Evolutionary conservation across 2,113 vertebrate genomes (phyloP), one percentile per base, ranked within the genome.

Genomic region (Suricata suricatta): DNA sequence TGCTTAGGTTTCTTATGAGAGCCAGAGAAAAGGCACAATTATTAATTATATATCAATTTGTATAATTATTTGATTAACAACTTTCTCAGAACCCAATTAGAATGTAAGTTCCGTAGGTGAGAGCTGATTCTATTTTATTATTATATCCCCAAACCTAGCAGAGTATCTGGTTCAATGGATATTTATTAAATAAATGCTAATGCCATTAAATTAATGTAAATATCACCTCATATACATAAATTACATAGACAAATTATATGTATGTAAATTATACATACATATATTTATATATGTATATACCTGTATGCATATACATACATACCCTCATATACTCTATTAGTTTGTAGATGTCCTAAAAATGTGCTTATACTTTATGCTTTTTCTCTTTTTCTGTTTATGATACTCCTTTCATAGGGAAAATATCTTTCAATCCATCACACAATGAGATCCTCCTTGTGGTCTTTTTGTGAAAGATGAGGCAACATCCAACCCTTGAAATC

Each of bases 401-500:
- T 35, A 33, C 0, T 38, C 31, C 19, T 79, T 89, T 93, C 44
- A 44, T 0, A n/a, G 6, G 31, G 2, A 47, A 83, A 88, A n/a
- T 27, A 6, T 17, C 27, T 76, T 69, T 80, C 14, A 41, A 0
- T 69, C 77, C 79, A 10, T 93, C 77, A 82, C n/a, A 47, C 4
- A 38, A 12, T 74, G 31, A 96, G 35, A 84, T 64, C 80, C 69
- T 52, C 19, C 38, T 82, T 60, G 23, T 90, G 19, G 35, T 90
- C n/a, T 87, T 97, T 76, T 33, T 5, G 38, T 13, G 27, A 88
- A 94, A 92, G 7, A 63, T 76, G 2, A n/a, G 90, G 3, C 63
- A 96, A 71, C 10, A 68, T 5, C 95, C 74, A 54, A 84, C n/a
- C 66, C 23, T 74, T 90, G 52, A 93, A 93, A 95, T 71, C 38